These are phyloP conservation scores for Agonum fuliginosum DNA, from an alignment of 2,888 invertebrate genomes.

Conservation along the genomic window DNA sequence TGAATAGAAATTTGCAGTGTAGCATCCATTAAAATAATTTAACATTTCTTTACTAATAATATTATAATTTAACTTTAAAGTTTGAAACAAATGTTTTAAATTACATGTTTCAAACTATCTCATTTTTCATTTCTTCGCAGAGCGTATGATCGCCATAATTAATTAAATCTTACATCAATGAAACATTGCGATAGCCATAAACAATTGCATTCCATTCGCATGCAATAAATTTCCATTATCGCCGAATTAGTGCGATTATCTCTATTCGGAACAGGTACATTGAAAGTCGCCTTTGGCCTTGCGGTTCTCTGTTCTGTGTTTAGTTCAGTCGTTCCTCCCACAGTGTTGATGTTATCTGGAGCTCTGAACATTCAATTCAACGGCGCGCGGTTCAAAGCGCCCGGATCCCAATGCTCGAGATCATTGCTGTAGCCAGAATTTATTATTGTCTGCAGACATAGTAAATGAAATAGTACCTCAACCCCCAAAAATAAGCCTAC, in stretches of 20 bases:
- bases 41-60: too few species aligned
- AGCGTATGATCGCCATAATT: background rate
- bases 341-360: slow-evolving; percentile 20
- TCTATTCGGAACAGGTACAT: background rate
- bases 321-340: background rate
- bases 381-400: background rate
- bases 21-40: too few species aligned
- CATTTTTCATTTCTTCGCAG: too few species aligned
- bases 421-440: too few species aligned
- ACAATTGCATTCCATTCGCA: slow-evolving; percentile 33
- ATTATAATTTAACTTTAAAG: too few species aligned
- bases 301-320: background rate
- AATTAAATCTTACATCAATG: slow-evolving; percentile 26
- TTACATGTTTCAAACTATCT: too few species aligned
- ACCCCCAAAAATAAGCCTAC: too few species aligned
- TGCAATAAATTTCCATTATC: slow-evolving; percentile 48
- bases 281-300: background rate
- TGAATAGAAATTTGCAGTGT: too few species aligned
- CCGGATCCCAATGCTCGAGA: slow-evolving; percentile 9
- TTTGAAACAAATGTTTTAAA: too few species aligned
- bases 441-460: too few species aligned
- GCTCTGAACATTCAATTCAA: slow-evolving; percentile 28
- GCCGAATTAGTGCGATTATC: slow-evolving; percentile 25
- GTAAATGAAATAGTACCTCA: too few species aligned
- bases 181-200: slow-evolving; percentile 31